phyloP scores from a whole-genome alignment of 2,113 vertebrate genomes.

The Todiramphus chloris region DNA sequence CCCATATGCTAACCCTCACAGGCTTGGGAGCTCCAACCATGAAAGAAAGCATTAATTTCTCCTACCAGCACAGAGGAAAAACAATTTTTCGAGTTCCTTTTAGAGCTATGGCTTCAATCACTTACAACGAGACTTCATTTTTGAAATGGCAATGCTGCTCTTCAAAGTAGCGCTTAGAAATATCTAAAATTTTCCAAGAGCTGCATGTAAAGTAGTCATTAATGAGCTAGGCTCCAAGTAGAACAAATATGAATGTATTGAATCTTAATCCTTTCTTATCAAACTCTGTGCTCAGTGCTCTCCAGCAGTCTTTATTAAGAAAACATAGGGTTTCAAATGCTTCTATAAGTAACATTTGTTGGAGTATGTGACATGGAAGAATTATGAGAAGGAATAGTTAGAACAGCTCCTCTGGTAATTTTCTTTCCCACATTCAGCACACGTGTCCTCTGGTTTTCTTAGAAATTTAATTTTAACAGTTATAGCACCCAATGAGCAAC shows the following conservation, averaged over 20 bases:
- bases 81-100: background rate
- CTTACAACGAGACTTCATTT: background rate
- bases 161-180: background rate
- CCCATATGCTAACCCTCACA: background rate
- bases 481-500: slow-evolving; percentile 8
- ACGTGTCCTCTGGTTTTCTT: background rate
- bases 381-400: background rate
- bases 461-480: slow-evolving; percentile 44
- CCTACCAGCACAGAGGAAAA: background rate
- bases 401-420: background rate
- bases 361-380: background rate
- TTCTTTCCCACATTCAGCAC: background rate
- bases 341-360: background rate
- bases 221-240: slow-evolving; percentile 13
- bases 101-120: background rate
- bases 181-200: background rate
- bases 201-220: background rate
- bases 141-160: background rate
- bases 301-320: slow-evolving; percentile 5
- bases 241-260: slow-evolving; percentile 12
- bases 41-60: slow-evolving; percentile 13
- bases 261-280: slow-evolving; percentile 27
- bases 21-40: background rate
- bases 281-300: background rate
- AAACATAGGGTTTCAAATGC: background rate